Base-by-base conservation (phyloP, 64 coral and sea anemone genomes). In the Platygyra sinensis region DNA sequence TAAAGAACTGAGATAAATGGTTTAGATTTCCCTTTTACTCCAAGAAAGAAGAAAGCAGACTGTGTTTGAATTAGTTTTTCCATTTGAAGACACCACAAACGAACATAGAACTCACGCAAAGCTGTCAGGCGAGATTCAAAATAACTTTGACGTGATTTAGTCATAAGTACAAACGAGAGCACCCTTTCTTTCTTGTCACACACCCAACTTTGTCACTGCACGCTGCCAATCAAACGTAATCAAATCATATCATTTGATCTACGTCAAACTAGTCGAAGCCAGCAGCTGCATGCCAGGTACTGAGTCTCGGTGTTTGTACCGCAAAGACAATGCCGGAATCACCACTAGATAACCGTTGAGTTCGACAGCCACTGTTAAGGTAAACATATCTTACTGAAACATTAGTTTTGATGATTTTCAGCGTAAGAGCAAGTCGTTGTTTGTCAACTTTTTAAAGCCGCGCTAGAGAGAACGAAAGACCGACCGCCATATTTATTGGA, bases 111-210 rank as follows among this genome's bases (percentile, higher is more conserved):
- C 54, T 57, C 54, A 57, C 54, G 54, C 54, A 57, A 57, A 57
- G 54, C 54, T 57, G 54, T 57, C 54, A 13, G 54, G 22, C 60
- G 52, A 27, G 27, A 19, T 32, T 24, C 20, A 77, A 62, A 57
- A 57, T 57, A 81, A 81, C 3, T 30, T 81, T 81, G 79, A 62
- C 79, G 79, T 81, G 79, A 81, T 81, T 81, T 80, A 61, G 3
- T 62, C 28, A 73, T 15, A 73, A 46, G 42, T 46, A 46, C 42
- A 46, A 49, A 19, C 65, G 22, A 69, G 22, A 27, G 22, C 4
- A 24, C 10, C 65, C 19, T 75, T 38, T 36, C 8, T 33, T 33
- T 36, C 3, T 39, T 69, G 81, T 71, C 81, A 85, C 81, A 85
- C 36, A 38, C 63, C 81, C 62, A 71, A 8, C 62, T 14, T 49